Percentiles rank a stretch among this genome's conserved stretches.
These are phyloP conservation scores for Rapana venosa DNA, from an alignment of 2,888 invertebrate genomes.

Conservation along the genomic window DNA sequence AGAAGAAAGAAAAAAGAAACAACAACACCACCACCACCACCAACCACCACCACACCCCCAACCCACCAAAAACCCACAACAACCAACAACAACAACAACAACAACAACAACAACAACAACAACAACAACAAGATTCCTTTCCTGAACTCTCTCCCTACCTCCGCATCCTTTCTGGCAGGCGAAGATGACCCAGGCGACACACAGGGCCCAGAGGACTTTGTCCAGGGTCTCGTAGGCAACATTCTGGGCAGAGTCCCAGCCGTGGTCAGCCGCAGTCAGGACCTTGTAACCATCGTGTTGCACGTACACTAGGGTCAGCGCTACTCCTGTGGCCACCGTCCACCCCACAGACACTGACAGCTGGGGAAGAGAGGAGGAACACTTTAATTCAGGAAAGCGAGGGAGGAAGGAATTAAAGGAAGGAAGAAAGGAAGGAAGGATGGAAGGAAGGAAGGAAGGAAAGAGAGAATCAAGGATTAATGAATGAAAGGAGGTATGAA, in stretches of 20 bases:
- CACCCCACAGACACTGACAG: conserved; percentile 62
- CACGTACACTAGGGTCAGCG: conserved; percentile 70
- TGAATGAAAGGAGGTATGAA: no score
- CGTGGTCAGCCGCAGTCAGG: not conserved
- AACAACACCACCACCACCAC: no score
- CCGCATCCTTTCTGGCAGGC: conserved; percentile 80
- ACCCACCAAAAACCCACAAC: no score
- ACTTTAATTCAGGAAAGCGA: no score
- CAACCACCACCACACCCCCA: no score
- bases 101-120: no score
- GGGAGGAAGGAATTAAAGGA: no score
- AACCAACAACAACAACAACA: not conserved
- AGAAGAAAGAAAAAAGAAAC: no score
- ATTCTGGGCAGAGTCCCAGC: conserved; percentile 59
- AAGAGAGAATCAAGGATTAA: no score
- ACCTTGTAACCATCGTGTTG: conserved; percentile 69
- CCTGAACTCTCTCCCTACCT: conserved; percentile 74
- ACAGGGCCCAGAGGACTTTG: conserved; percentile 80
- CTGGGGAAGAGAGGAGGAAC: conserved; percentile 55
- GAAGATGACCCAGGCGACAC: conserved; percentile 81
- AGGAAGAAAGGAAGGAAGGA: no score
- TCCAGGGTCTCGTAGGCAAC: conserved; percentile 78
- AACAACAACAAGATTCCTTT: no score
- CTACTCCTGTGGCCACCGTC: conserved; percentile 63
- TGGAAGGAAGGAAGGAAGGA: no score